phyloP scores from a whole-genome alignment of 1,140 invertebrate genomes.

The Magallana angulata region DNA sequence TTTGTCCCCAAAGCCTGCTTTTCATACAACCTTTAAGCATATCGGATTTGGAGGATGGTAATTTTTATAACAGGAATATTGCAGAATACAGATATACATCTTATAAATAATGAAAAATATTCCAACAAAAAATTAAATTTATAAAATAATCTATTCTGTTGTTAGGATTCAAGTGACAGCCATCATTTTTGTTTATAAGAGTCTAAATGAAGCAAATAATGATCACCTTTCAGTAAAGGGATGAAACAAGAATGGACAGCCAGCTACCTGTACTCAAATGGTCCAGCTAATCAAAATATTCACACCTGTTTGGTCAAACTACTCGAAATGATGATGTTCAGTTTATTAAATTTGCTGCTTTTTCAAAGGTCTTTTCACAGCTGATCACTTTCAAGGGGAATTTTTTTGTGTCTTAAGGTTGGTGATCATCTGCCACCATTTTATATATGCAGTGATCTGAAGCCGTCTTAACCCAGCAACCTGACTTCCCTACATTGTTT shows the following conservation, averaged over 20 bases:
- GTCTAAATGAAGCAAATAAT: neutral
- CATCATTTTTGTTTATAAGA: neutral
- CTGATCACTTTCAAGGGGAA: neutral
- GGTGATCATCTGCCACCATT: neutral
- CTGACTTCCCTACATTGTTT: neutral
- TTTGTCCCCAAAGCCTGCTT: neutral
- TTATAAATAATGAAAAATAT: too few relatives aligned
- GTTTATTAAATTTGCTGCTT: slow-evolving; percentile 22
- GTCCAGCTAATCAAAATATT: neutral
- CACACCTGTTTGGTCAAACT: slow-evolving; percentile 24
- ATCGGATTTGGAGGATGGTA: too few relatives aligned
- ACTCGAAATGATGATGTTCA: slow-evolving; percentile 25
- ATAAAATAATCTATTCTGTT: neutral
- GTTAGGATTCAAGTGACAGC: too few relatives aligned
- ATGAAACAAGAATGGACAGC: neutral
- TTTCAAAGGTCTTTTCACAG: slow-evolving; percentile 15
- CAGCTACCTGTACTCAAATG: neutral
- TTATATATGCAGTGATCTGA: neutral
- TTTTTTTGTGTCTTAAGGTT: slow-evolving; percentile 19
- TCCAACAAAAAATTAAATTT: too few relatives aligned
- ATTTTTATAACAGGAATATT: too few relatives aligned
- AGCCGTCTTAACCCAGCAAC: neutral
- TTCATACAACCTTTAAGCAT: neutral
- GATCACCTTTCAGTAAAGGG: neutral
- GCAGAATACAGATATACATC: too few relatives aligned